Percentiles rank a stretch among this genome's conserved stretches.
Evolutionary conservation across 2,797 vertebrate genomes (phyloP).

Genomic region (Dallia pectoralis): DNA sequence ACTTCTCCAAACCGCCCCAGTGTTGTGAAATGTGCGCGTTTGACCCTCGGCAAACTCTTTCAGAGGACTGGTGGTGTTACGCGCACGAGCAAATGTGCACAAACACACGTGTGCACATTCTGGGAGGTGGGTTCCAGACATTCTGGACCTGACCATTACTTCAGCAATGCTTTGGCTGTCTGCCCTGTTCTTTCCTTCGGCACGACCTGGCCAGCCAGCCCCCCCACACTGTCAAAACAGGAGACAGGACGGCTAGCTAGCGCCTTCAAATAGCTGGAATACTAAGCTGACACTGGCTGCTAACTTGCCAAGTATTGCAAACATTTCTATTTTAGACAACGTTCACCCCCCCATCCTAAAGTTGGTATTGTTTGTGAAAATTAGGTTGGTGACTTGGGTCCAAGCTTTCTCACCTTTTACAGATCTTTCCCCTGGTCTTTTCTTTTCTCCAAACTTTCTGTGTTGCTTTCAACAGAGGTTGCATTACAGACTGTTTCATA

Average conservation of each 20-base stretch:
- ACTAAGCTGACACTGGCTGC: slow-evolving; percentile 21
- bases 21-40: background rate
- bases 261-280: slow-evolving; percentile 46
- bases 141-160: slow-evolving; percentile 45
- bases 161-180: slow-evolving; percentile 51
- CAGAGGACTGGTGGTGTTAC: background rate
- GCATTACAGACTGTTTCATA: background rate
- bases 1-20: no score
- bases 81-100: background rate
- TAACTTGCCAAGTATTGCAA: slow-evolving; percentile 45
- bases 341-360: slow-evolving; percentile 30
- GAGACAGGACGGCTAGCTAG: slow-evolving; percentile 33
- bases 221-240: slow-evolving; percentile 21
- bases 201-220: slow-evolving; percentile 19
- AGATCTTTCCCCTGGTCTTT: background rate
- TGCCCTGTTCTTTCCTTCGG: slow-evolving; percentile 42
- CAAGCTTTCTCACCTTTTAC: slow-evolving; percentile 20
- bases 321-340: slow-evolving; percentile 38
- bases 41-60: background rate
- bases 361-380: slow-evolving; percentile 38
- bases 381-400: slow-evolving; percentile 12
- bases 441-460: background rate
- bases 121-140: slow-evolving; percentile 3
- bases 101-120: background rate
- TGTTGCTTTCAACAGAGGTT: background rate